A percentile compares a stretch with the other conserved stretches of the same genome.
Evolutionary conservation across 1,140 invertebrate species (phyloP).

Genomic region (Pogonognathellus flavescens): DNA sequence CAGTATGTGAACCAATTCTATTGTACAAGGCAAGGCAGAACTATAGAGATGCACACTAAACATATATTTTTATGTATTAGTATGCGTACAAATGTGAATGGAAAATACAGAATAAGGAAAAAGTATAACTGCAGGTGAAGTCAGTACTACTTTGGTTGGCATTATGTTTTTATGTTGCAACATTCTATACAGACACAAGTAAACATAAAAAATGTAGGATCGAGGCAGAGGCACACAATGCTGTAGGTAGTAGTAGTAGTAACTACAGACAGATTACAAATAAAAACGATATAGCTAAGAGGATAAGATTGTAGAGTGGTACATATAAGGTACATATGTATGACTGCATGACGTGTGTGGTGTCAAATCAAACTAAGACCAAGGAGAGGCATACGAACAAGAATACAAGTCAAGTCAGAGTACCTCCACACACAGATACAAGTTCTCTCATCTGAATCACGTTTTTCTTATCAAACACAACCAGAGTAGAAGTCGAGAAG

Average conservation of each 20-base stretch:
- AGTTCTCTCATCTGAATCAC: constrained; percentile 33
- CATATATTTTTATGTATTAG: no score
- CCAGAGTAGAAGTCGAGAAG: neutral
- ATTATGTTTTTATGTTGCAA: no score
- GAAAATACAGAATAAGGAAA: no score
- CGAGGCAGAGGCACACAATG: neutral
- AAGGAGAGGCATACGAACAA: neutral
- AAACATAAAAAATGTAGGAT: no score
- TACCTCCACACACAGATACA: neutral
- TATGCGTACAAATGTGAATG: no score
- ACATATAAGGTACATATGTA: constrained; percentile 26
- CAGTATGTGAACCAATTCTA: no score
- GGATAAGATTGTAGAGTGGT: constrained; percentile 6
- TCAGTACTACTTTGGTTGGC: no score
- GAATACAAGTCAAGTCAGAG: neutral
- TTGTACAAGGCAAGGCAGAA: no score
- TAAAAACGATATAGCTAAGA: constrained; percentile 32
- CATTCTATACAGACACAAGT: no score
- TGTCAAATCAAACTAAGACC: neutral
- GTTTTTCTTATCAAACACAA: constrained; percentile 29
- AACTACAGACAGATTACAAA: constrained; percentile 38
- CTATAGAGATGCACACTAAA: no score
- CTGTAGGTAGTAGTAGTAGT: constrained; percentile 44
- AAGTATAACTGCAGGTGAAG: no score
- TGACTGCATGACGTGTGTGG: constrained; percentile 17